Percentiles rank a stretch among this genome's conserved stretches.
Conservation (phyloP, 2,888 invertebrate genomes). For the Microctonus brassicae region DNA sequence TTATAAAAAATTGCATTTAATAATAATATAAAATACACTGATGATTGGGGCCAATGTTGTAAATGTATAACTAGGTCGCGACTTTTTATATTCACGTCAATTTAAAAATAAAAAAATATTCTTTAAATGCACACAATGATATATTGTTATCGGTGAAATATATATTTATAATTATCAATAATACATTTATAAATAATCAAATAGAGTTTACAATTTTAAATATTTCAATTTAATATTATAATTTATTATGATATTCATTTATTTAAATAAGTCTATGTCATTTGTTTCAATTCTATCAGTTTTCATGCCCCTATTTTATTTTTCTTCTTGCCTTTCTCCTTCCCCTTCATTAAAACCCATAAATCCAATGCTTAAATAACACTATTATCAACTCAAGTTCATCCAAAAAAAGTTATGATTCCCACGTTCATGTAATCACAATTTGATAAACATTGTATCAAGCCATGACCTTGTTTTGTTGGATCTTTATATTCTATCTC, state of each 20-base stretch:
- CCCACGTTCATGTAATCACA: background rate
- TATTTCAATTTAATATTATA: no score
- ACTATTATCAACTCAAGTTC: background rate
- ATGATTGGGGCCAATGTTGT: background rate
- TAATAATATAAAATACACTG: background rate
- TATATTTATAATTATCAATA: no score
- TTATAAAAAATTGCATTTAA: background rate
- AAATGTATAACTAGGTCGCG: background rate
- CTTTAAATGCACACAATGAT: no score
- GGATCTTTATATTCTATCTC: background rate
- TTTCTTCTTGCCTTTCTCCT: background rate
- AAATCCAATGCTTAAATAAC: background rate
- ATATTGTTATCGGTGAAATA: no score
- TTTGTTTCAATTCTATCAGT: no score
- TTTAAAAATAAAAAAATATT: background rate
- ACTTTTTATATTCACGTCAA: background rate
- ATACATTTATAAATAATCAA: no score
- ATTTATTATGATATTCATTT: no score
- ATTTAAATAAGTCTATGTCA: no score
- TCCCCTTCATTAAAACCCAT: background rate
- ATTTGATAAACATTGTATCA: background rate
- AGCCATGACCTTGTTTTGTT: background rate
- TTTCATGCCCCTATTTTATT: no score
- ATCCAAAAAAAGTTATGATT: background rate
- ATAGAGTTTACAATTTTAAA: no score